Base-by-base conservation (phyloP, 2,113 vertebrate genomes). In the Scalopus aquaticus region DNA sequence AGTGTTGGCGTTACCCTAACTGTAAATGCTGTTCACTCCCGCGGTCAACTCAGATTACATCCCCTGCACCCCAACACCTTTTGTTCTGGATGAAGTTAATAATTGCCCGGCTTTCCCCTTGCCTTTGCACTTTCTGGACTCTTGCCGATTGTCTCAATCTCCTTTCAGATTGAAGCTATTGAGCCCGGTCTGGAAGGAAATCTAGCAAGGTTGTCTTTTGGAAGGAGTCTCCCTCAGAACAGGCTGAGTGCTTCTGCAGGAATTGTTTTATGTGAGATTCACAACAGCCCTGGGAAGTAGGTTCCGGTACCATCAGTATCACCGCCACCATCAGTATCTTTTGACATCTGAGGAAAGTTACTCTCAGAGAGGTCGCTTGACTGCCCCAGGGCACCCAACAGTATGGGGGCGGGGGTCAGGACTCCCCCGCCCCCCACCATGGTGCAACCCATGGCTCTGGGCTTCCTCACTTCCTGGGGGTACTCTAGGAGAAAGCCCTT, bases 401-500 rank as follows among this genome's bases (percentile, higher is more conserved):
- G 54, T 28, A 10, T 20, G 16, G 30, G n/a, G n/a, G n/a, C n/a
- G n/a, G n/a, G n/a, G n/a, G n/a, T n/a, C 7, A 64, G 70, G 58
- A 81, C 15, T 56, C 3, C 60, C 28, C 32, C n/a, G n/a, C 6
- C 0, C 0, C 9, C 82, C 20, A 22, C 32, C 54, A 56, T 60
- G 0, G 9, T 35, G 32, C 2, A 81, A 35, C 24, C 51, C 15
- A 13, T 35, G 35, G 26, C 26, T 28, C 42, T 67, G 62, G 28
- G 90, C 30, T 46, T 94, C 26, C 70, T 32, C 56, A 17, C 51
- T n/a, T n/a, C n/a, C n/a, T n/a, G n/a, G n/a, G n/a, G n/a, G n/a
- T n/a, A n/a, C n/a, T n/a, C n/a, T n/a, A n/a, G n/a, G 15, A 88
- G n/a, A 62, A 82, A 88, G 82, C 37, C 58, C 87, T 46, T 19